Evolutionary conservation across 2,888 invertebrate species (phyloP), one percentile per base, ranked within the genome.

Genomic region (Meloe dianella): DNA sequence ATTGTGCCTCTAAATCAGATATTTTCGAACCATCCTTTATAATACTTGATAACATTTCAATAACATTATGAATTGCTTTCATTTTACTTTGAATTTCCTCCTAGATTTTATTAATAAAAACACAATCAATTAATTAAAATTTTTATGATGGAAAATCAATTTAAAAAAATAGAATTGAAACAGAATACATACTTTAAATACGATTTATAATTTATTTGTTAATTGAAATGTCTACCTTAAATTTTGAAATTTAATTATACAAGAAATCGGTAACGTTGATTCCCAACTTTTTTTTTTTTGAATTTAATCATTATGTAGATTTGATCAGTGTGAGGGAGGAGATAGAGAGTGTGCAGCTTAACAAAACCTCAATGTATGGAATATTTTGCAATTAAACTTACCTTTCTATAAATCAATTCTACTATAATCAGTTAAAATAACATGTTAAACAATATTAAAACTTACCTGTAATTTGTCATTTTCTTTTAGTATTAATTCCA

Each of bases 1-100:
- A 67, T 65, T 76, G 77, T 27, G 76, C 71, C 63, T 82, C 80
- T 8, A 82, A 85, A 68, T 86, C 86, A 38, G 83, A 80, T 22
- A 84, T 78, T 6, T 84, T 84, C 61, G 82, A 81, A 73, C 90
- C 91, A 76, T 93, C 92, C 0, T 93, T 93, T 77, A 95, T 93
- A 79, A 95, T 92, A 38, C 91, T 91, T 68, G 92, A 92, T 77
- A 95, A 86, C 92, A 94, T 94, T 79, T 94, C 94, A 78, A 95
- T 92, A 24, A 95, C 94, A 83, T 93, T 93, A 84, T 91, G 90
- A 81, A 94, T 93, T 0, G 94, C 93, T 84, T 92, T 92, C 85
- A 92, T 85, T 85, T 92, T 92, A 80, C 89, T 90, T 83, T 90
- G 90, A 76, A 92, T 90, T 86, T 92, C 92, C 81, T 89, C 87